phyloP scores from a whole-genome alignment of 2,113 vertebrate genomes.

The Benitochromis conjunctus region DNA sequence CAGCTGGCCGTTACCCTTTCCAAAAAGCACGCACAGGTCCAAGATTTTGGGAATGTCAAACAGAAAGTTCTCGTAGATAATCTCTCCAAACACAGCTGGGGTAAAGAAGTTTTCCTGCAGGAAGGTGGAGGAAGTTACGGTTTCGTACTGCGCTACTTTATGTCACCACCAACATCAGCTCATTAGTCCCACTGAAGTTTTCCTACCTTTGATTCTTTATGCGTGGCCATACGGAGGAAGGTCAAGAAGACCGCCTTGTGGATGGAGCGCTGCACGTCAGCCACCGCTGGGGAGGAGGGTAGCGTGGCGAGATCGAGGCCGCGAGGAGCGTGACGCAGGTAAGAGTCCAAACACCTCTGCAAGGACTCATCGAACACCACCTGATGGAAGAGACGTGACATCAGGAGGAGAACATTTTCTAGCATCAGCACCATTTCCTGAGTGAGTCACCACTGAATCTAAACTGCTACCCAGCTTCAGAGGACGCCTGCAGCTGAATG shows the following conservation, averaged over 20 bases:
- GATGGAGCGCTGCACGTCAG: slow-evolving; percentile 78
- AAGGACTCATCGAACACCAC: slow-evolving; percentile 93
- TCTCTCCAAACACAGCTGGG: slow-evolving; percentile 89
- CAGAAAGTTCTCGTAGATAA: slow-evolving; percentile 94
- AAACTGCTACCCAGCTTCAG: not conserved
- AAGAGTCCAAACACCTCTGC: slow-evolving; percentile 92
- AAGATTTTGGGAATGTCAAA: slow-evolving; percentile 98
- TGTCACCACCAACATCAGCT: not conserved
- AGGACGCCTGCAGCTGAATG: not conserved
- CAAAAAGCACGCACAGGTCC: slow-evolving; percentile 94
- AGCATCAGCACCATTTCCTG: not conserved
- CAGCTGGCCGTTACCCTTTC: slow-evolving; percentile 87
- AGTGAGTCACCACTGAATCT: rapidly evolving
- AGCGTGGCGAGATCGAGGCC: slow-evolving; percentile 72
- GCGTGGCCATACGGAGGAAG: slow-evolving; percentile 95
- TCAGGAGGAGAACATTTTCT: not conserved
- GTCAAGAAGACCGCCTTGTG: slow-evolving; percentile 85
- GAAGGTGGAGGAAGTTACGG: rapidly evolving
- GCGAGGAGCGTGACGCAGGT: slow-evolving; percentile 81
- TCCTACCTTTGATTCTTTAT: slow-evolving; percentile 94
- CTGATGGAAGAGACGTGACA: slow-evolving; percentile 57
- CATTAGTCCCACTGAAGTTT: not conserved
- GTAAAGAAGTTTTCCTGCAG: slow-evolving; percentile 89
- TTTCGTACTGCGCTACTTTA: not conserved
- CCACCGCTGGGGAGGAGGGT: slow-evolving; percentile 71